These are phyloP conservation scores for Thereva nobilitata DNA, from an alignment of 2,888 invertebrate species.

Conservation along the genomic window DNA sequence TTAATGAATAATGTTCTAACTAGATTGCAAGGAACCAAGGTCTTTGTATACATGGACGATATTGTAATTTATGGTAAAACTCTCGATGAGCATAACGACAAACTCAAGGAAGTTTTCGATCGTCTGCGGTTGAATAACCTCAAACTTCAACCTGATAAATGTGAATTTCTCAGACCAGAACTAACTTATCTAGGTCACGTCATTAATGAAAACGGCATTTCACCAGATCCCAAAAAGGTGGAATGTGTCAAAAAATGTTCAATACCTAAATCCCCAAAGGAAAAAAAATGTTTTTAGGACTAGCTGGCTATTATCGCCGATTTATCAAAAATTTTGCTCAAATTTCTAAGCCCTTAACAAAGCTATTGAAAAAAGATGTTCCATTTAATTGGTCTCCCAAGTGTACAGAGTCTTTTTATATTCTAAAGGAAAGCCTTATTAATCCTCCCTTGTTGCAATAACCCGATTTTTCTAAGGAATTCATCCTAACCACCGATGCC, in stretches of 20 bases:
- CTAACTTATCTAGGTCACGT: conserved; percentile 45
- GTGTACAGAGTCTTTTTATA: conserved; percentile 20
- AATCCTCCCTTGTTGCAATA: too few relatives aligned
- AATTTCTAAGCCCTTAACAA: conserved; percentile 29
- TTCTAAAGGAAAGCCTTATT: conserved; percentile 15
- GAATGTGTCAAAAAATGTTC: conserved; percentile 25
- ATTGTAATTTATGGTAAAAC: conserved; percentile 47
- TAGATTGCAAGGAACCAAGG: conserved; percentile 46
- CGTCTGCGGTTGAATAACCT: conserved; percentile 42
- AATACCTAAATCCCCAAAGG: conserved; percentile 41
- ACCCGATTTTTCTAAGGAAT: conserved; percentile 48
- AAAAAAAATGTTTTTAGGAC: conserved; percentile 44
- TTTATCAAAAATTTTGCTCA: conserved; percentile 37
- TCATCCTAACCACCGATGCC: conserved; percentile 47
- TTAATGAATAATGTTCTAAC: conserved; percentile 51
- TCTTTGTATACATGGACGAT: conserved; percentile 46
- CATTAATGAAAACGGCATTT: conserved; percentile 46
- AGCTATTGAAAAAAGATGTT: too few relatives aligned
- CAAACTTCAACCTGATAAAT: conserved; percentile 45
- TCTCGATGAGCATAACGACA: conserved; percentile 47
- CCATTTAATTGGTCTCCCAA: conserved; percentile 21
- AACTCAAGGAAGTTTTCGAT: conserved; percentile 44
- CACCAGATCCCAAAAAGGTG: conserved; percentile 18
- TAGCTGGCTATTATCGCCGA: conserved; percentile 42
- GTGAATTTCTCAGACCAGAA: conserved; percentile 43